Evolutionary conservation across 1,140 invertebrate species (phyloP), one percentile per base, ranked within the genome.

Genomic region (Microplitis mediator): DNA sequence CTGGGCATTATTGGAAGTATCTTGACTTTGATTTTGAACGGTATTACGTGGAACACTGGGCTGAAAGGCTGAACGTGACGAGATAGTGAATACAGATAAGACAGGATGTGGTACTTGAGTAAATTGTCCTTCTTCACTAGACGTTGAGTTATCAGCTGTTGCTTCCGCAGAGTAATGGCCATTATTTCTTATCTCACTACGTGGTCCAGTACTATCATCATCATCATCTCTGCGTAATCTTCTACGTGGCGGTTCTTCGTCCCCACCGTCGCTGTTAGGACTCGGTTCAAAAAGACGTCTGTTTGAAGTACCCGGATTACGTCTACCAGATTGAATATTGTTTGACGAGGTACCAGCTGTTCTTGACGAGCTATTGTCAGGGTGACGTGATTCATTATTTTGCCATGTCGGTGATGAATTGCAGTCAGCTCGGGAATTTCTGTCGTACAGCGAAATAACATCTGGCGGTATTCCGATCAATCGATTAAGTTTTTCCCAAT

Each of bases 371-470:
- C 4, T 4, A 36, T 35, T 64, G 3, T 39, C 34, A 45, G 9
- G 39, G 39, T 45, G 3, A 6, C 39, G 39, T 8, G 39, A 45
- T 6, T 45, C 39, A 45, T 23, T 23, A 23, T 11, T 45, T 45
- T 45, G 39, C 6, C 6, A 45, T 9, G 39, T 45, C 6, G 39
- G 39, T 9, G 39, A 45, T 8, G 8, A 45, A 45, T 39, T 34
- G 11, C 45, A 36, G 13, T 64, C 23, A 77, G 91, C 90, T 90
- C 92, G 92, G 3, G 91, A 91, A 80, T 92, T 91, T 4, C 91
- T 92, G 1, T 91, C 16, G 68, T 73, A 51, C 50, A 61, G 31
- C 51, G 62, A 68, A 60, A 52, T 58, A 51, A 73, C 75, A 4
- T 63, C 39, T 82, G 79, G 87, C 86, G 75, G 83, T 87, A 72